Base-by-base conservation (phyloP, 23 tunicate genomes). In the Clavelina lepadiformis region DNA sequence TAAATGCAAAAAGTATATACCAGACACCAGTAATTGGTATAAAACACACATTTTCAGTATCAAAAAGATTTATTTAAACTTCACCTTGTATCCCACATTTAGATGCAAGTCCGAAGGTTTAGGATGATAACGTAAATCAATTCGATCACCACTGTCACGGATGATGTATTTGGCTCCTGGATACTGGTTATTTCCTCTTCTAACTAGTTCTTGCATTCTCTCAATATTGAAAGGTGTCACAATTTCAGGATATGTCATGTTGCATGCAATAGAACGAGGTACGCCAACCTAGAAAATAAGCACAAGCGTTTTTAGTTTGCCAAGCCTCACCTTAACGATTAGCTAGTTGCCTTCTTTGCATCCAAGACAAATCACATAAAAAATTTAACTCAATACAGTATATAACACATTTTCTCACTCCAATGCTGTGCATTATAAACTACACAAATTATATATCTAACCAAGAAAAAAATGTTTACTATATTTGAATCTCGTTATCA, bases 131-230 rank as follows among this genome's bases (percentile, higher is more conserved):
- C 99, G 80, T 15, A 94, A 61, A 75, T 94, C 99, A 49, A 94
- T 94, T 58, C 99, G 44, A 46, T 86, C 95, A 1, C 99, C 99
- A 29, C 91, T 67, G 68, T 94, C 99, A 55, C 99, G 66, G 38
- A 94, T 94, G 69, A 94, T 94, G 68, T 86, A 94, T 76, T 94
- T 94, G 18, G 99, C 99, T 1, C 99, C 99, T 7, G 99, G 99
- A 55, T 86, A 94, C 53, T 82, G 80, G 61, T 81, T 94, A 72
- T 80, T 80, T 24, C 99, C 99, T 27, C 99, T 54, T 38, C 85
- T 47, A 11, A 94, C 99, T 2, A 94, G 67, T 37, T 86, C 85
- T 59, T 94, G 99, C 89, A 94, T 80, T 41, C 88, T 58, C 46
- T 86, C 95, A 34, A 94, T 94, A 77, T 94, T 94, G 63, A 94